Conservation (phyloP, 2,797 vertebrate species). For the Sebastiscus tertius region DNA sequence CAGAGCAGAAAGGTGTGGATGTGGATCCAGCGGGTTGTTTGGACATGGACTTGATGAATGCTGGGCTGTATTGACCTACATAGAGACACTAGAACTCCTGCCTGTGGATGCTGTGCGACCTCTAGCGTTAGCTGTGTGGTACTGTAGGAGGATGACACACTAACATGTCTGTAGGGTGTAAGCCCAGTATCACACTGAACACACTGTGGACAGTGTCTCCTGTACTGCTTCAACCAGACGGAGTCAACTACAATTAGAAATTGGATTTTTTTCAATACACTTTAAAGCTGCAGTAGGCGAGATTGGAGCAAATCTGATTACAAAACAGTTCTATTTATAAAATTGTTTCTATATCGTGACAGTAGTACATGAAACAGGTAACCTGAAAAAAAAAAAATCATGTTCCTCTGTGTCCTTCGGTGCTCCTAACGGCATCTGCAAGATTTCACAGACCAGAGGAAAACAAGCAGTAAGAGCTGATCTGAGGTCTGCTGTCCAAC, state of each 20-base stretch:
- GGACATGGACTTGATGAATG: neutral
- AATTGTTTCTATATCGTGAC: no score
- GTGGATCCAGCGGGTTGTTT: neutral
- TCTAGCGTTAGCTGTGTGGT: slow-evolving; percentile 11
- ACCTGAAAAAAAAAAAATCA: no score
- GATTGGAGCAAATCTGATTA: no score
- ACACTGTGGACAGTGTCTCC: neutral
- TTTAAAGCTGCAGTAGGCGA: no score
- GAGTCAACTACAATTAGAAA: neutral
- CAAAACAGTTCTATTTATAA: no score
- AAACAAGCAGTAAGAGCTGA: no score
- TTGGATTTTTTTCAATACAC: neutral
- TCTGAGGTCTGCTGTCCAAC: no score
- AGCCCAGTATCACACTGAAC: neutral
- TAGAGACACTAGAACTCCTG: neutral
- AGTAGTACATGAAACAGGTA: no score
- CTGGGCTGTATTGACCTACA: slow-evolving; percentile 22
- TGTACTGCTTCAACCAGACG: neutral
- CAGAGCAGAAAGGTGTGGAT: neutral
- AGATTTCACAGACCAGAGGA: no score
- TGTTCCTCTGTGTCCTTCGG: no score
- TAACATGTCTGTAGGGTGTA: neutral
- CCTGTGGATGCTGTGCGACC: slow-evolving; percentile 17
- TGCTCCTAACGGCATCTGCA: no score
- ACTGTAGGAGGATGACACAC: neutral